Conservation (phyloP, 2,113 vertebrate genomes). For the Tonatia bakeri region DNA sequence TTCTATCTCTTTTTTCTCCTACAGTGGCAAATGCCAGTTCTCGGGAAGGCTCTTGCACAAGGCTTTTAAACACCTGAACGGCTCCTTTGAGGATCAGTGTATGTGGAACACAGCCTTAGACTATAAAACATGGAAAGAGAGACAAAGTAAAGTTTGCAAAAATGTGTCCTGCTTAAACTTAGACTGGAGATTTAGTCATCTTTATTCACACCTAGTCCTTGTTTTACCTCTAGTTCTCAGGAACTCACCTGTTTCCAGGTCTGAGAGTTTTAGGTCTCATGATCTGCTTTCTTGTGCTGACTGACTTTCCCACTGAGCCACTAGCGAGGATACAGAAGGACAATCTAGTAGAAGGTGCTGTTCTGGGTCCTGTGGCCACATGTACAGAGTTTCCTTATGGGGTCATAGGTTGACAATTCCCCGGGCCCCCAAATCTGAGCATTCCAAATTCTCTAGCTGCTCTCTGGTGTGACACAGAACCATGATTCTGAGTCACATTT, state of each 20-base stretch:
- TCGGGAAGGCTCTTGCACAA: conserved; percentile 15
- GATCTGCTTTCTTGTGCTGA: neutral
- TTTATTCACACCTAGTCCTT: neutral
- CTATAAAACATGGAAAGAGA: conserved; percentile 67
- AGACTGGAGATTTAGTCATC: conserved; percentile 17
- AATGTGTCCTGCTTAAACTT: conserved; percentile 58
- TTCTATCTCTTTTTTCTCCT: neutral
- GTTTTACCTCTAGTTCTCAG: conserved; percentile 48
- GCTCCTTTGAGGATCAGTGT: conserved; percentile 73
- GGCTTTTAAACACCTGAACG: conserved; percentile 62
- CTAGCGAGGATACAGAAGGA: neutral
- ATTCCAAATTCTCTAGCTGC: neutral
- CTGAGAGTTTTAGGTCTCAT: neutral
- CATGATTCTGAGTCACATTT: neutral
- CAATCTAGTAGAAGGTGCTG: neutral
- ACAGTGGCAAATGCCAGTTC: conserved; percentile 55
- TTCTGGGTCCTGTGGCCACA: neutral
- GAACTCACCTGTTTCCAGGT: neutral
- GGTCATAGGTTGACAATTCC: neutral
- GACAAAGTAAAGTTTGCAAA: conserved; percentile 70
- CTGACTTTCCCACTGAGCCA: neutral
- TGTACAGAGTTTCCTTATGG: fast-evolving
- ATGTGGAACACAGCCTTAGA: conserved; percentile 71
- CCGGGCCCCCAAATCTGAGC: fast-evolving
- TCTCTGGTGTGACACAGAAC: neutral